These are phyloP conservation scores for Heliconius eleuchia DNA, from an alignment of 1,140 invertebrate genomes.

Conservation along the genomic window DNA sequence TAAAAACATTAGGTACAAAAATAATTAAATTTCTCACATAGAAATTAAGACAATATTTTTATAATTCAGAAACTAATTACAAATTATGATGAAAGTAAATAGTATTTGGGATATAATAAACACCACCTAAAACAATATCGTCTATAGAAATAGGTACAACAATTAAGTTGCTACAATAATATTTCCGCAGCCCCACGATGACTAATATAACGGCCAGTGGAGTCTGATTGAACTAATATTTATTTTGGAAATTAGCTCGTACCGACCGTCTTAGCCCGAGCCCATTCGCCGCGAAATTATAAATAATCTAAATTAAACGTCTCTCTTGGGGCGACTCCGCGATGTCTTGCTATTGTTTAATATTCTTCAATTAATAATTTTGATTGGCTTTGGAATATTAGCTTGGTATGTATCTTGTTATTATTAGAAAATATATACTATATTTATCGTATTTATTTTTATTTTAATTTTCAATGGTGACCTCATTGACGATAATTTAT, in stretches of 20 bases:
- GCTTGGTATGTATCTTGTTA: not conserved
- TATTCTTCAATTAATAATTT: constrained; percentile 76
- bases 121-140: constrained; percentile 43
- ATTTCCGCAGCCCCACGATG: constrained; percentile 32
- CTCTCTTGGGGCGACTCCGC: constrained; percentile 54
- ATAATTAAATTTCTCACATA: not conserved
- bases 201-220: constrained; percentile 48
- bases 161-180: constrained; percentile 33
- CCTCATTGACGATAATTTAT: too few relatives aligned
- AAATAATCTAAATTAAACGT: constrained; percentile 77
- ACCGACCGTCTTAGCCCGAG: constrained; percentile 56
- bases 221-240: constrained; percentile 80
- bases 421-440: not conserved
- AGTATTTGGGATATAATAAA: constrained; percentile 13
- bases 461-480: too few relatives aligned
- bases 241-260: constrained; percentile 81
- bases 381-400: constrained; percentile 47
- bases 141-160: constrained; percentile 33
- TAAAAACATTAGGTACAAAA: not conserved
- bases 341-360: constrained; percentile 69
- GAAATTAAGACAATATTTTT: not conserved
- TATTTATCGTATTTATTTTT: too few relatives aligned
- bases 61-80: not conserved
- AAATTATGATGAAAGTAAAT: constrained; percentile 6
- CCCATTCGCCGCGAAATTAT: constrained; percentile 60